Base-by-base conservation (phyloP, 2,113 vertebrate genomes). In the Perca schrenkii region DNA sequence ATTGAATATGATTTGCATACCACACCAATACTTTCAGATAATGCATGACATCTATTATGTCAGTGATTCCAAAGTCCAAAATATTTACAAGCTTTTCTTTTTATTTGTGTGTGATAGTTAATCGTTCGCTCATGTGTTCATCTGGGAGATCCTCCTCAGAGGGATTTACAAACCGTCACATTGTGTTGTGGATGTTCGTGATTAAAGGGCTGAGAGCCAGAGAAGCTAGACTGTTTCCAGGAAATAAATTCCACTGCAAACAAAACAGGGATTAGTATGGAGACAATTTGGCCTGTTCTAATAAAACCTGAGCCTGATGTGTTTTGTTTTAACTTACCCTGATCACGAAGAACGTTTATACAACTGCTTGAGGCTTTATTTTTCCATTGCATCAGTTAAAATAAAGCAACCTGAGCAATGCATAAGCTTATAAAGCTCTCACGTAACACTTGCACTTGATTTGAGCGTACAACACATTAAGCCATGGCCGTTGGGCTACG, bases 111-210 rank as follows among this genome's bases (percentile, higher is more conserved):
- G 7, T 34, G 34, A 43, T 13, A 57, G 47, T 53, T 40, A 4
- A 4, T 31, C 22, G 2, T 15, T 2, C 1, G 8, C 49, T 46
- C 53, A 21, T 8, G 17, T 61, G 67, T 52, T 46, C n/a, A 53
- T 10, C 4, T 4, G 22, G 70, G 62, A 31, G 0, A 82, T 68
- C 72, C 56, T 64, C 40, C 46, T 65, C 67, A 53, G 8, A 76
- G 46, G 53, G 50, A 84, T 65, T 79, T 43, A 43, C 57, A 4
- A 17, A 13, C 28, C 76, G 86, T 86, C 79, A 85, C 50, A 3
- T 77, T 77, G 71, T 15, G 56, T 66, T 75, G 63, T 13, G 17
- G 25, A 43, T 11, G 2, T 50, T 50, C 67, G 8, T 34, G 61
- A 46, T 74, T 49, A 79, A 46, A 75, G 13, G 65, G 63, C 71